These are phyloP conservation scores for Arbacia lixula DNA, from an alignment of 53 echinoderm and acorn worm species.

Conservation along the genomic window DNA sequence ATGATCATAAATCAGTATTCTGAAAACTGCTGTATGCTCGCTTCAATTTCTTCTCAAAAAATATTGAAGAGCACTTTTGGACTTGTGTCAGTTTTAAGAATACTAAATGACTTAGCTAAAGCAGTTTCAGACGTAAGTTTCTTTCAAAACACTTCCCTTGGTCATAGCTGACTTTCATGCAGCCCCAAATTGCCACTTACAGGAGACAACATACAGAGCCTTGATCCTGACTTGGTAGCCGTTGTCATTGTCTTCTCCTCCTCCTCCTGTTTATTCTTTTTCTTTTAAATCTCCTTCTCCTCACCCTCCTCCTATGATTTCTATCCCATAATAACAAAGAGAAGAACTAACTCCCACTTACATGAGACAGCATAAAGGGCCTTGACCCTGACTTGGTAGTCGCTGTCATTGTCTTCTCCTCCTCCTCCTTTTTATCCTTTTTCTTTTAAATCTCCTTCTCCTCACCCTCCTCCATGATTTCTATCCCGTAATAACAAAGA, in stretches of 20 bases:
- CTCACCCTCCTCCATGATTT: background rate
- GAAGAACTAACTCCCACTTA: too few species aligned
- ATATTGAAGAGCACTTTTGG: too few species aligned
- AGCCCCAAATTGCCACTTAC: background rate
- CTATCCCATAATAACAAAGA: too few species aligned
- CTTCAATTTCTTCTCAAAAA: too few species aligned
- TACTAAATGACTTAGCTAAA: too few species aligned
- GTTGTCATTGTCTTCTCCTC: background rate
- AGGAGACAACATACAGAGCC: background rate
- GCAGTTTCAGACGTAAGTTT: too few species aligned
- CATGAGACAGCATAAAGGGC: conserved; percentile 97
- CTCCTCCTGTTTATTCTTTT: background rate
- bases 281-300: background rate
- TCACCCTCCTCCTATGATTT: background rate
- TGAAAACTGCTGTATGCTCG: too few species aligned
- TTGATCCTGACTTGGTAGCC: background rate
- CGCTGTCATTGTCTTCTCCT: conserved; percentile 64
- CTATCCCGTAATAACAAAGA: too few species aligned
- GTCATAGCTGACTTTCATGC: too few species aligned
- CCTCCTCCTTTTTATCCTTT: background rate
- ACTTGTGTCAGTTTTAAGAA: too few species aligned
- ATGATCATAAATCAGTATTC: too few species aligned
- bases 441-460: background rate
- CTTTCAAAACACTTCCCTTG: too few species aligned
- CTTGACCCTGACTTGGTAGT: conserved; percentile 77